phyloP scores from a whole-genome alignment of 2,888 invertebrate species.

The Phanerotoma sp. region DNA sequence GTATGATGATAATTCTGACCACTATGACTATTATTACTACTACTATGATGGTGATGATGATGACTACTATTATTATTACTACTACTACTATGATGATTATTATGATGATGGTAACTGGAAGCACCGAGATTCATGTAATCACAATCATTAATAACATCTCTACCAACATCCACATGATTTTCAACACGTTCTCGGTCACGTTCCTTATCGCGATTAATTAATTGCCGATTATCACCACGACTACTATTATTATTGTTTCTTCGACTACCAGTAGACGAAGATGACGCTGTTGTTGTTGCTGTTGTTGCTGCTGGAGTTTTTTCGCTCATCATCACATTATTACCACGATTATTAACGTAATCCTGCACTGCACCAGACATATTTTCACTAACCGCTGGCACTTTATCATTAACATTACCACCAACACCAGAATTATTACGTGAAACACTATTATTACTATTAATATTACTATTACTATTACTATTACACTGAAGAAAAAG shows the following conservation, averaged over 20 bases:
- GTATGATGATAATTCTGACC: too few species aligned
- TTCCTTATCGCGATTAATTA: neutral
- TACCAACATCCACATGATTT: neutral
- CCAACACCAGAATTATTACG: neutral
- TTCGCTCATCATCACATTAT: neutral
- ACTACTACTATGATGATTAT: too few species aligned
- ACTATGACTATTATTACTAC: too few species aligned
- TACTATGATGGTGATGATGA: too few species aligned
- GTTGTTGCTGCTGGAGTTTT: too few species aligned
- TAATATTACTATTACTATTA: neutral
- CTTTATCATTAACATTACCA: slow-evolving; percentile 13
- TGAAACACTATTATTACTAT: neutral
- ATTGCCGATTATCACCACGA: neutral
- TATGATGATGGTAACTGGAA: slow-evolving; percentile 30
- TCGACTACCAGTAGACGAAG: too few species aligned
- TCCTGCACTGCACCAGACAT: slow-evolving; percentile 7
- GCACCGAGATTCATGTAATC: slow-evolving; percentile 22
- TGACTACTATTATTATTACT: too few species aligned
- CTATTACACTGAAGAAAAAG: too few species aligned
- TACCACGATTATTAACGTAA: neutral
- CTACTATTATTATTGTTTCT: too few species aligned
- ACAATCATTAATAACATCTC: neutral
- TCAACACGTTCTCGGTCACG: neutral
- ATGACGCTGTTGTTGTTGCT: too few species aligned
- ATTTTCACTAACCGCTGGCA: slow-evolving; percentile 7